phyloP scores from a whole-genome alignment of 2,797 vertebrate genomes.

The Sphenopsis melanotis region DNA sequence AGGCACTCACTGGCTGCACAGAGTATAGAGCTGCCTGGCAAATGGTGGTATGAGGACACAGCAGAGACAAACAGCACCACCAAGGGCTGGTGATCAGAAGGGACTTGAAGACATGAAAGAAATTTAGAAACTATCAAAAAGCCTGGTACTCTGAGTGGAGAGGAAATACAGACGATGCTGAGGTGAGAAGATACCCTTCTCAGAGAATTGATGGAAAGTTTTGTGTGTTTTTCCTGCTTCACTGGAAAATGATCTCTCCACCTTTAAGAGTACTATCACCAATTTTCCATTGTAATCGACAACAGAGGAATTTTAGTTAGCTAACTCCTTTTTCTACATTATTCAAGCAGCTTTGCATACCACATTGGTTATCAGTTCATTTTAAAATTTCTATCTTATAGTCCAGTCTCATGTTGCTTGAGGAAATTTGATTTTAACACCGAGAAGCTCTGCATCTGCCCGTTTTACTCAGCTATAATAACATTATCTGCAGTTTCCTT shows the following conservation, averaged over 20 bases:
- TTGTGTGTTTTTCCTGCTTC: not conserved
- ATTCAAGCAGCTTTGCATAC: not conserved
- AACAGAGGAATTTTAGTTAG: not conserved
- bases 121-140: not conserved
- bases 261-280: not conserved
- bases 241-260: not conserved
- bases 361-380: not conserved
- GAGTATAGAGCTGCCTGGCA: not conserved
- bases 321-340: not conserved
- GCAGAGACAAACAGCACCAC: not conserved
- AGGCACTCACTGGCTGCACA: rapidly evolving
- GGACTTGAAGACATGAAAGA: not conserved
- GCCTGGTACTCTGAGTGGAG: not conserved
- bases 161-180: not conserved
- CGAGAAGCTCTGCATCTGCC: not conserved
- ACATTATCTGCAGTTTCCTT: not conserved
- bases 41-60: rapidly evolving
- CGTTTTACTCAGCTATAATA: not conserved
- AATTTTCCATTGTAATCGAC: not conserved
- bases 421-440: not conserved
- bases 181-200: not conserved
- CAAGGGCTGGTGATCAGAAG: not conserved
- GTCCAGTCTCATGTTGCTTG: not conserved
- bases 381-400: not conserved
- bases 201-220: not conserved